These are phyloP conservation scores for Nansenia antarctica DNA, from an alignment of 2,113 vertebrate genomes.

Conservation along the genomic window DNA sequence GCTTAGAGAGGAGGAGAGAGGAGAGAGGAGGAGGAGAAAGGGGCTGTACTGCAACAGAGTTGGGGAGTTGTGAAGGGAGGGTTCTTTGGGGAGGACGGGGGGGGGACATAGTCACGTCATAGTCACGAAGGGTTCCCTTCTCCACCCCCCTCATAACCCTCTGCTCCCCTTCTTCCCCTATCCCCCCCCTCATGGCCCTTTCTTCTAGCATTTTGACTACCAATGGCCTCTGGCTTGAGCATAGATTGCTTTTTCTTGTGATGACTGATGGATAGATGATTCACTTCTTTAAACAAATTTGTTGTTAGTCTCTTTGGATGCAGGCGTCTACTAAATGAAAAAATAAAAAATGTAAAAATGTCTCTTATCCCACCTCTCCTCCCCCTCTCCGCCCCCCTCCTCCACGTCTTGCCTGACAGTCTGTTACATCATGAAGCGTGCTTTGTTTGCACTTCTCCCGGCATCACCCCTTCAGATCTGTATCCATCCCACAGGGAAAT, in stretches of 20 bases:
- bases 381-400: background rate
- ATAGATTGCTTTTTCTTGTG: too few relatives aligned
- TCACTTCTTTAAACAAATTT: too few relatives aligned
- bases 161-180: background rate
- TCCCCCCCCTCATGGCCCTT: background rate
- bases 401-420: background rate
- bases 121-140: too few relatives aligned
- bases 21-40: background rate
- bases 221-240: too few relatives aligned
- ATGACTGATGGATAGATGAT: too few relatives aligned
- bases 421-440: conserved; percentile 3
- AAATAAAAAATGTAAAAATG: too few relatives aligned
- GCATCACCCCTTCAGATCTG: background rate
- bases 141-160: too few relatives aligned
- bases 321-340: too few relatives aligned
- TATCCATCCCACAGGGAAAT: background rate
- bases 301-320: too few relatives aligned
- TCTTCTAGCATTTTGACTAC: too few relatives aligned
- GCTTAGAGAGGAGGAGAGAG: conserved; percentile 13
- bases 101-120: too few relatives aligned
- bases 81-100: too few relatives aligned
- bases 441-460: background rate
- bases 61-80: background rate
- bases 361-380: background rate
- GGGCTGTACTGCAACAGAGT: background rate